Percentiles rank a stretch among this genome's conserved stretches.
Conservation (phyloP, 2,797 vertebrate species). For the Crocodylus rhombifer region DNA sequence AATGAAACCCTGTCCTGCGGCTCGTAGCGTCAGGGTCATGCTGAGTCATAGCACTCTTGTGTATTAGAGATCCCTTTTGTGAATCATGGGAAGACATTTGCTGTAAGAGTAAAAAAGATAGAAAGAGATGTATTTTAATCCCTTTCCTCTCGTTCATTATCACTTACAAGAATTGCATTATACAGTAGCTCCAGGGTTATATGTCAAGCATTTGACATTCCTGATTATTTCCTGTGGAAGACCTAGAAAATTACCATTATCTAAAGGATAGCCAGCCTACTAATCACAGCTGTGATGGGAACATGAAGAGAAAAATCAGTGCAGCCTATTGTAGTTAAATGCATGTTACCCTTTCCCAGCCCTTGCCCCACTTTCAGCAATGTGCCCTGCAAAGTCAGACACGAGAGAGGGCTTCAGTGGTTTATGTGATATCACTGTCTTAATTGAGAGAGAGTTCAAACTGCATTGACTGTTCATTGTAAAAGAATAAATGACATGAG, state of each 20-base stretch:
- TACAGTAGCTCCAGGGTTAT: not conserved
- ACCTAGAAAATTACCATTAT: not conserved
- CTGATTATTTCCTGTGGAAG: not conserved
- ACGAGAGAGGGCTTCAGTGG: not conserved
- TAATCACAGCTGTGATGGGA: not conserved
- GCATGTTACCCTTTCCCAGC: not conserved
- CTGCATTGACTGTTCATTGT: not conserved
- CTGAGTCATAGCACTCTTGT: not conserved
- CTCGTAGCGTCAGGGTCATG: not conserved
- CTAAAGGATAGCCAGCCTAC: not conserved
- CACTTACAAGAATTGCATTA: not conserved
- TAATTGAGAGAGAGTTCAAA: not conserved
- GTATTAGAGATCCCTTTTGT: slow-evolving; percentile 27
- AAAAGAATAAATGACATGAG: not conserved
- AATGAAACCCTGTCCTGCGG: slow-evolving; percentile 25
- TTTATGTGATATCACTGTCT: not conserved
- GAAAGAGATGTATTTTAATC: slow-evolving; percentile 20
- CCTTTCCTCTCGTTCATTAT: not conserved
- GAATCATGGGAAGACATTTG: slow-evolving; percentile 46
- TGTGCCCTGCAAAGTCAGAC: not conserved
- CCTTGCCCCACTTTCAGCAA: not conserved
- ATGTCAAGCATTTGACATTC: not conserved
- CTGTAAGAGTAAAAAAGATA: slow-evolving; percentile 31
- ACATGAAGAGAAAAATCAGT: not conserved
- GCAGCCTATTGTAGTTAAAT: not conserved